Conservation (phyloP, 2,888 invertebrate species). For the Ophraella communa region DNA sequence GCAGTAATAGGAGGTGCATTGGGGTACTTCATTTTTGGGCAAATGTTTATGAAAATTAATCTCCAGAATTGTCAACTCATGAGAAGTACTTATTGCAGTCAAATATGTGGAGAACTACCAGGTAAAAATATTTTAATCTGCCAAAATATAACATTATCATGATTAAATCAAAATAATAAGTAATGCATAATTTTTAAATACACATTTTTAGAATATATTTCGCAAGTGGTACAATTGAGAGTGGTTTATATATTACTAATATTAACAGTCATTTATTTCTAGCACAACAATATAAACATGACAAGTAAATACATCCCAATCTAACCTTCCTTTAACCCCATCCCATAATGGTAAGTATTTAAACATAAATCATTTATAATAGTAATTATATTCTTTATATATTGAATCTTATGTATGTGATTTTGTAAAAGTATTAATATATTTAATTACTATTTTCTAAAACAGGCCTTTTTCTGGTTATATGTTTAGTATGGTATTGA, state of each 20-base stretch:
- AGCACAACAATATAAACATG: background rate
- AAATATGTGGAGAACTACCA: slow-evolving; percentile 55
- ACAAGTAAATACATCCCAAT: background rate
- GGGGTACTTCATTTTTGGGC: slow-evolving; percentile 67
- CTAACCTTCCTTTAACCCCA: background rate
- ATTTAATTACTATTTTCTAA: too few species aligned
- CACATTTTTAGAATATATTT: background rate
- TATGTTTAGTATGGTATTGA: too few species aligned
- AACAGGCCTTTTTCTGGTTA: too few species aligned
- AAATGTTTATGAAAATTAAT: slow-evolving; percentile 62
- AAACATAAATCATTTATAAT: too few species aligned
- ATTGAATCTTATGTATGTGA: too few species aligned
- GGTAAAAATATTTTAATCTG: too few species aligned
- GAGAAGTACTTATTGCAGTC: slow-evolving; percentile 58
- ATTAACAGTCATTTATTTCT: background rate
- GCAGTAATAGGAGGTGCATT: slow-evolving; percentile 69
- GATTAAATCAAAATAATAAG: background rate
- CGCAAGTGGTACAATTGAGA: background rate
- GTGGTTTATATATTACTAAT: background rate
- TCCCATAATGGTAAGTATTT: background rate
- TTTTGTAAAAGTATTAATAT: too few species aligned
- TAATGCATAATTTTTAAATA: background rate
- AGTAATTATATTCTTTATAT: too few species aligned
- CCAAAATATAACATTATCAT: too few species aligned
- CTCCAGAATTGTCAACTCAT: slow-evolving; percentile 61